phyloP scores from a whole-genome alignment of 2,888 invertebrate genomes.

The Craniophora ligustri region DNA sequence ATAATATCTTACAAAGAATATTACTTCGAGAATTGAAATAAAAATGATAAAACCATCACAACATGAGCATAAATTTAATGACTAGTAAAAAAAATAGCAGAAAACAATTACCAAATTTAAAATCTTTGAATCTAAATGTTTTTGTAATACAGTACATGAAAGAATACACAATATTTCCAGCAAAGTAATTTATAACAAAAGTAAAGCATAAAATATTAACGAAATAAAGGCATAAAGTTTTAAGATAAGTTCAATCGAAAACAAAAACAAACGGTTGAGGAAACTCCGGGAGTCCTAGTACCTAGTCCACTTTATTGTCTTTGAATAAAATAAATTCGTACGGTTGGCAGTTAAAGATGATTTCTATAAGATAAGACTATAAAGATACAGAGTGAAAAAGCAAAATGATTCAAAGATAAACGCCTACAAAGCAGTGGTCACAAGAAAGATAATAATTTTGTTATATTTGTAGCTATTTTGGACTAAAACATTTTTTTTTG shows the following conservation, averaged over 20 bases:
- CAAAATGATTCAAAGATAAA: constrained; percentile 29
- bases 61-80: too few species aligned
- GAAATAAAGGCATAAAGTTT: constrained; percentile 41
- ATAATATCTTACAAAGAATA: too few species aligned
- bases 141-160: neutral
- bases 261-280: constrained; percentile 36
- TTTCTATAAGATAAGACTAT: constrained; percentile 50
- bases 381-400: constrained; percentile 39
- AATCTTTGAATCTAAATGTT: neutral
- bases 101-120: too few species aligned
- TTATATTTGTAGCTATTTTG: neutral
- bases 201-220: constrained; percentile 25
- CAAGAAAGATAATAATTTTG: neutral
- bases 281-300: constrained; percentile 54
- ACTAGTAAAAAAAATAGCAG: too few species aligned
- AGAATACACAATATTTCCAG: neutral
- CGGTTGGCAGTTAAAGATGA: constrained; percentile 54
- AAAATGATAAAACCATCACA: too few species aligned
- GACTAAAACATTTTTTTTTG: too few species aligned
- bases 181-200: constrained; percentile 2
- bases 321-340: constrained; percentile 55
- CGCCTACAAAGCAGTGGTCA: neutral
- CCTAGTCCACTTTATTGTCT: constrained; percentile 57
- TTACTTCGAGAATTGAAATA: too few species aligned
- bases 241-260: constrained; percentile 41